phyloP scores from a whole-genome alignment of 2,888 invertebrate genomes.

The Epinotia ramella region DNA sequence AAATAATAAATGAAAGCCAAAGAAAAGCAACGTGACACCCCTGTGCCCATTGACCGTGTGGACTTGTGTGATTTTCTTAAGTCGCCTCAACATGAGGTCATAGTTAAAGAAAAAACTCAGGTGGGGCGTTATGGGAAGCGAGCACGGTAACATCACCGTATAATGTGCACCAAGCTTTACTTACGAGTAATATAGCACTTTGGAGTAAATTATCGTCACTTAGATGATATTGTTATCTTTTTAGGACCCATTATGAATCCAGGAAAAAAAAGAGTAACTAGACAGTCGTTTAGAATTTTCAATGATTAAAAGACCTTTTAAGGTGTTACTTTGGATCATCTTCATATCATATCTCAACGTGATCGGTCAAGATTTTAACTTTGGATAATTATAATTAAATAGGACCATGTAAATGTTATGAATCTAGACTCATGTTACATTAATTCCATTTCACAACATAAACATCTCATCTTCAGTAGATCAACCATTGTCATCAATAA shows the following conservation, averaged over 20 bases:
- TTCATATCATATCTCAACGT: too few species aligned
- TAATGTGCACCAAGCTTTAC: slow-evolving; percentile 75
- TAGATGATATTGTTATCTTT: slow-evolving; percentile 60
- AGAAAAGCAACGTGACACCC: slow-evolving; percentile 58
- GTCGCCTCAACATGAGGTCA: slow-evolving; percentile 83
- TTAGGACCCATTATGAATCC: slow-evolving; percentile 6
- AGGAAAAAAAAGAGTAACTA: background rate
- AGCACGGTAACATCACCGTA: slow-evolving; percentile 80
- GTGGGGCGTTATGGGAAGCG: slow-evolving; percentile 85
- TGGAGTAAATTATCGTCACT: slow-evolving; percentile 69
- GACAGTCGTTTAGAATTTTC: too few species aligned
- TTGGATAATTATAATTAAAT: too few species aligned
- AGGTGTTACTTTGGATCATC: too few species aligned
- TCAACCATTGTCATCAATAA: slow-evolving; percentile 12
- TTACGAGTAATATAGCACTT: slow-evolving; percentile 72
- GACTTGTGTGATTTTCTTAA: slow-evolving; percentile 84
- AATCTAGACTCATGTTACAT: background rate
- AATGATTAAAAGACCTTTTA: too few species aligned
- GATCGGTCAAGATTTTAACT: too few species aligned
- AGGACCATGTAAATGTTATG: background rate
- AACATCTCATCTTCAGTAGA: background rate
- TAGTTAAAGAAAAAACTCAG: slow-evolving; percentile 84
- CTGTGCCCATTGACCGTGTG: slow-evolving; percentile 68
- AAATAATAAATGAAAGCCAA: background rate
- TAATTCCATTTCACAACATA: background rate